Conservation (phyloP, 2,888 invertebrate genomes). For the Acanthosoma haemorrhoidale region DNA sequence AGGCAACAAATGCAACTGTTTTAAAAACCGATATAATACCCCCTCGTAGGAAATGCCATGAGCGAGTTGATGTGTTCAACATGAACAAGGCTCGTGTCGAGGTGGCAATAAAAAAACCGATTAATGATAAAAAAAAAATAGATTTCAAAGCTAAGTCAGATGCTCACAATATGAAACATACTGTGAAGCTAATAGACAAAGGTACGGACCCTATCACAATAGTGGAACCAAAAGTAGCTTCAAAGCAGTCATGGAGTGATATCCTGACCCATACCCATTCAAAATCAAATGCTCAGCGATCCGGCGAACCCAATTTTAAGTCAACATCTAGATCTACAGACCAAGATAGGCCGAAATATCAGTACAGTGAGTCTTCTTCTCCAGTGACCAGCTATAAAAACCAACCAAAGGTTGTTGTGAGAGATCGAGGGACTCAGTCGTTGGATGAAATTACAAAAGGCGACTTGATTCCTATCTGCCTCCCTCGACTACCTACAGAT, state of each 20-base stretch:
- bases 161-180: not conserved
- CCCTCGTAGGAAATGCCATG: not conserved
- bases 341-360: not conserved
- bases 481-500: not conserved
- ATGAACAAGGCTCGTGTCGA: conserved; percentile 17
- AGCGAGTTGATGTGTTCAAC: not conserved
- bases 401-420: not conserved
- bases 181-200: not conserved
- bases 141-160: not conserved
- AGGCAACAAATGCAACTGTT: not conserved
- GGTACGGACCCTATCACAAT: conserved; percentile 22
- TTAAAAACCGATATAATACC: not conserved
- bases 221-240: not conserved
- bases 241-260: conserved; percentile 11
- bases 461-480: not conserved
- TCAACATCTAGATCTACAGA: not conserved
- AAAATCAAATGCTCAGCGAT: too few species aligned
- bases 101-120: not conserved
- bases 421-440: conserved; percentile 9
- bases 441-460: conserved; percentile 3
- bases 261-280: not conserved
- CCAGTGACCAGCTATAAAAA: not conserved
- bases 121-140: not conserved
- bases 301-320: not conserved
- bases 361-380: not conserved